Conservation (phyloP, 2,797 vertebrate species). For the Crocidura indochinensis region DNA sequence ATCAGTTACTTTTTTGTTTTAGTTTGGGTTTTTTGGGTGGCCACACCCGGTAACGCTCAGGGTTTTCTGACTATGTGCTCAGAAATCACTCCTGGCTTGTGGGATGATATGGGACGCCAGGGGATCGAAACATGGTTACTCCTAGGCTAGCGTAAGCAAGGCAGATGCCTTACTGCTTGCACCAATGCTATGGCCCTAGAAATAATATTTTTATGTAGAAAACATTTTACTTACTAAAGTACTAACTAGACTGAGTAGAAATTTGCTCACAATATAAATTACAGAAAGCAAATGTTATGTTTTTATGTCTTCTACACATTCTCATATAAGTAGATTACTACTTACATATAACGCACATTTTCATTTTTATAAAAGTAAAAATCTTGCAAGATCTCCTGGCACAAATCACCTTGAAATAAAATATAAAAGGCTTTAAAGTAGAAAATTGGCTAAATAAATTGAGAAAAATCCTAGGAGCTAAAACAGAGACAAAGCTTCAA, state of each 20-base stretch:
- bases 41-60: too few relatives aligned
- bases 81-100: too few relatives aligned
- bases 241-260: not conserved
- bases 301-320: not conserved
- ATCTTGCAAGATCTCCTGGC: not conserved
- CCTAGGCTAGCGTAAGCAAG: too few relatives aligned
- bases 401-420: not conserved
- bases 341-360: slow-evolving; percentile 10
- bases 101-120: too few relatives aligned
- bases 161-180: too few relatives aligned
- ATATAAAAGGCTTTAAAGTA: not conserved
- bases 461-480: not conserved
- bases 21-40: too few relatives aligned
- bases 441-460: slow-evolving; percentile 1
- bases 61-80: too few relatives aligned
- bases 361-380: not conserved
- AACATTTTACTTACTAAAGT: not conserved
- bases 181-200: not conserved
- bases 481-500: not conserved
- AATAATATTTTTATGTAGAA: not conserved
- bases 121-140: too few relatives aligned
- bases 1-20: not conserved
- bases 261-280: not conserved
- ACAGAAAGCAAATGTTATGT: not conserved
- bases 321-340: not conserved